Evolutionary conservation across 2,888 invertebrate species (phyloP).

Genomic region (Sarcophaga rosellei): DNA sequence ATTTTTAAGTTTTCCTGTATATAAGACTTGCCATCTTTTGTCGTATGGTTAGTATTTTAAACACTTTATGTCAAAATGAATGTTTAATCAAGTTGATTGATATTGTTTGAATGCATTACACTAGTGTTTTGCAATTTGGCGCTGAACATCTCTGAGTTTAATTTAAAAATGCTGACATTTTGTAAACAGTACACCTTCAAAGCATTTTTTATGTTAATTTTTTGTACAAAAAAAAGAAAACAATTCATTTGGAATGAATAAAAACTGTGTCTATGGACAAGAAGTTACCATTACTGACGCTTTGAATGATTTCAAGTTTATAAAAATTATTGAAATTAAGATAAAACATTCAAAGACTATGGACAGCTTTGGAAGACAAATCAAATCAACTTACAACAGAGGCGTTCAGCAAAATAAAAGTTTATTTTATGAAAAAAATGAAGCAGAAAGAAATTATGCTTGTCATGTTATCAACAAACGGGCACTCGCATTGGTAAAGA

Average conservation of each 20-base stretch:
- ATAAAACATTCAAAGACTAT: neutral
- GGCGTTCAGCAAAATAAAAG: neutral
- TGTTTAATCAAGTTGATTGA: too few species aligned
- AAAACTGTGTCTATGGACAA: conserved; percentile 39
- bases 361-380: neutral
- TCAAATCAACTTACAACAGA: conserved; percentile 12
- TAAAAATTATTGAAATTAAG: neutral
- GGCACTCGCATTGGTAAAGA: neutral
- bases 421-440: too few species aligned
- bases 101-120: too few species aligned
- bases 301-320: conserved; percentile 13
- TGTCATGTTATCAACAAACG: conserved; percentile 7
- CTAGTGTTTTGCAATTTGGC: too few species aligned
- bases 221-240: conserved; percentile 1
- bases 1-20: too few species aligned
- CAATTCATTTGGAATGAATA: conserved; percentile 1
- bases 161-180: conserved; percentile 40
- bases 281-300: conserved; percentile 24
- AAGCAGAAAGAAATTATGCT: conserved; percentile 34
- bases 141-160: too few species aligned
- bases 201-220: conserved; percentile 19
- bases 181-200: conserved; percentile 31
- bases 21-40: too few species aligned
- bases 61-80: too few species aligned
- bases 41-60: too few species aligned